These are phyloP conservation scores for Sarcophaga subvicina DNA, from an alignment of 2,888 invertebrate species.

Conservation along the genomic window DNA sequence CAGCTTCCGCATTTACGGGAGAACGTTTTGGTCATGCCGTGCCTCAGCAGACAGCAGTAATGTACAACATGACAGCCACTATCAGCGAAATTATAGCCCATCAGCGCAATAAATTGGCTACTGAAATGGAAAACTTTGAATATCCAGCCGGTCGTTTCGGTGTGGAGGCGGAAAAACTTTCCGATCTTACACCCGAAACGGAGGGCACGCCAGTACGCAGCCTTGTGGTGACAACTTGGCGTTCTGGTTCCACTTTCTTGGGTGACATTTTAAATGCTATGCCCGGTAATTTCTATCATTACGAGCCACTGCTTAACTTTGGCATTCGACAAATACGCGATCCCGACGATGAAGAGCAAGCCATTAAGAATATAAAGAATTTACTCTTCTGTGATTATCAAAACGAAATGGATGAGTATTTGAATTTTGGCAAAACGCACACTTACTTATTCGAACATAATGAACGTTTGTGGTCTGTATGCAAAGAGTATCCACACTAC, in stretches of 20 bases:
- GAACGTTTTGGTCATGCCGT: slow-evolving; percentile 70
- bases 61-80: slow-evolving; percentile 81
- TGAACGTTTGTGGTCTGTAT: slow-evolving; percentile 91
- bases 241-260: slow-evolving; percentile 94
- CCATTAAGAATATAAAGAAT: slow-evolving; percentile 86
- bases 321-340: slow-evolving; percentile 92
- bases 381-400: slow-evolving; percentile 89
- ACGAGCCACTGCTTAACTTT: slow-evolving; percentile 92
- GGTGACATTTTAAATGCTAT: slow-evolving; percentile 92
- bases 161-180: slow-evolving; percentile 84
- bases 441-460: slow-evolving; percentile 93
- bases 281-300: slow-evolving; percentile 94
- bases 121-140: slow-evolving; percentile 85
- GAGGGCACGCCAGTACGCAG: slow-evolving; percentile 88
- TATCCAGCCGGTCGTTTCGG: slow-evolving; percentile 84
- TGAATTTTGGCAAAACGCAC: slow-evolving; percentile 89
- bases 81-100: slow-evolving; percentile 84
- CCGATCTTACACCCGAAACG: slow-evolving; percentile 87
- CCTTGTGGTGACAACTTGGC: slow-evolving; percentile 93
- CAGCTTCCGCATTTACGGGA: slow-evolving; percentile 69
- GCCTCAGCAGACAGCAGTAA: slow-evolving; percentile 68
- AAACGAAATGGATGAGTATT: slow-evolving; percentile 87
- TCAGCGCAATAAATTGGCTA: slow-evolving; percentile 83
- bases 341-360: slow-evolving; percentile 86
- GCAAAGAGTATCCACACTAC: slow-evolving; percentile 85